phyloP scores from a whole-genome alignment of 2,888 invertebrate genomes.

The Ormyrus pomaceus region DNA sequence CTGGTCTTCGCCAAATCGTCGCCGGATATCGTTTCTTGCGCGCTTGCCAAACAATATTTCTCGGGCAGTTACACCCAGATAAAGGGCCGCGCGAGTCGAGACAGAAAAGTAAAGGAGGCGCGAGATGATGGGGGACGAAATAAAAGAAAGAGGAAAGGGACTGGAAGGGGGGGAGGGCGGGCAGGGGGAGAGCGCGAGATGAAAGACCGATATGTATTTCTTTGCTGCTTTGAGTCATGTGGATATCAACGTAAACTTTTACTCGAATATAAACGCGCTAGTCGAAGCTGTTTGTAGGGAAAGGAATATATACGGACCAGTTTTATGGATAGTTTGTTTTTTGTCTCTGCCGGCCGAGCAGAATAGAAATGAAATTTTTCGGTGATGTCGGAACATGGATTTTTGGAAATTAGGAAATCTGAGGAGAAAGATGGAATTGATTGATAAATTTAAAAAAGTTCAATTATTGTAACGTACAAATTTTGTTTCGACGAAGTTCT shows the following conservation, averaged over 20 bases:
- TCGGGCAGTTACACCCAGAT: slow-evolving; percentile 53
- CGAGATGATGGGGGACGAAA: slow-evolving; percentile 15
- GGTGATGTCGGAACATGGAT: no score
- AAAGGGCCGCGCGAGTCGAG: slow-evolving; percentile 27
- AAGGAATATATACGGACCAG: no score
- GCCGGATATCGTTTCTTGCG: slow-evolving; percentile 56
- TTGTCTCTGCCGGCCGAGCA: no score
- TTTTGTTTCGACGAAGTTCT: no score
- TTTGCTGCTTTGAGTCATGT: slow-evolving; percentile 13
- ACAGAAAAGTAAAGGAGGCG: slow-evolving; percentile 1
- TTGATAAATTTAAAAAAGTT: no score
- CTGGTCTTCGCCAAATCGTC: slow-evolving; percentile 51
- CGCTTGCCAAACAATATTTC: slow-evolving; percentile 58
- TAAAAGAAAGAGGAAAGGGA: slow-evolving; percentile 6
- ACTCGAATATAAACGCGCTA: background rate
- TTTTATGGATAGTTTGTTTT: no score
- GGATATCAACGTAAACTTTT: slow-evolving; percentile 2
- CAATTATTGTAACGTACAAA: no score
- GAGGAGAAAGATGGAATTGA: no score
- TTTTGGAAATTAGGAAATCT: no score
- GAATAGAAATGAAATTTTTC: no score
- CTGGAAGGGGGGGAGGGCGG: background rate
- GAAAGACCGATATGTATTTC: slow-evolving; percentile 1
- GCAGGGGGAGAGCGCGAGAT: background rate
- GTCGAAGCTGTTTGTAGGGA: background rate